A percentile compares a stretch with the other conserved stretches of the same genome.
These are phyloP conservation scores for Brachionus paranguensis DNA, from an alignment of 1,140 invertebrate genomes.

Conservation along the genomic window DNA sequence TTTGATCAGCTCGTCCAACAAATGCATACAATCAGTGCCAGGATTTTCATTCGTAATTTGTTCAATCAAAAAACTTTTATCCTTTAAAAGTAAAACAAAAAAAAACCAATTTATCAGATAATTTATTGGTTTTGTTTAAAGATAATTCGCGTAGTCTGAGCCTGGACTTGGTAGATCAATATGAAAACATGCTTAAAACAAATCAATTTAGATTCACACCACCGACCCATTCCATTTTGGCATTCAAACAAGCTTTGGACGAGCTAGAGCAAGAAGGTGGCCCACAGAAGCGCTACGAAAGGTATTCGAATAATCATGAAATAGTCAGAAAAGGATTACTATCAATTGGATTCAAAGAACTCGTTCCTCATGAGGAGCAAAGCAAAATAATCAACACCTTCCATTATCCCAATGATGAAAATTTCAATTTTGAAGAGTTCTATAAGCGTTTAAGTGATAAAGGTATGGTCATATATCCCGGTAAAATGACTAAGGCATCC, in stretches of 20 bases:
- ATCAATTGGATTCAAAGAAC: conserved; percentile 54
- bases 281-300: conserved; percentile 49
- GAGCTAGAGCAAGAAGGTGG: conserved; percentile 57
- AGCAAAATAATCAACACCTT: conserved; percentile 58
- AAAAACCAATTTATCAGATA: not conserved
- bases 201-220: conserved; percentile 60
- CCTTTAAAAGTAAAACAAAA: conserved; percentile 54
- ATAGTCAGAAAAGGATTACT: conserved; percentile 55
- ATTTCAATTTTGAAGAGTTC: conserved; percentile 56
- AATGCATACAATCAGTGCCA: conserved; percentile 59
- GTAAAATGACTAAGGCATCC: conserved; percentile 56
- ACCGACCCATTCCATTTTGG: conserved; percentile 58
- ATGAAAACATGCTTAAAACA: conserved; percentile 52
- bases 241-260: conserved; percentile 54
- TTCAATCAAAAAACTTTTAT: conserved; percentile 47
- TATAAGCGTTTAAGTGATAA: conserved; percentile 55
- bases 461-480: conserved; percentile 59
- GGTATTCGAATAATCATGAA: conserved; percentile 55
- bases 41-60: conserved; percentile 58
- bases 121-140: conserved; percentile 42
- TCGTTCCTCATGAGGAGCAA: conserved; percentile 48
- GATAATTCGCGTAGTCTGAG: conserved; percentile 53
- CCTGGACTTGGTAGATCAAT: conserved; percentile 57
- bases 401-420: conserved; percentile 51
- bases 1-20: conserved; percentile 59